Evolutionary conservation across 2,797 vertebrate species (phyloP).

Genomic region (Dendrocincla fuliginosa): DNA sequence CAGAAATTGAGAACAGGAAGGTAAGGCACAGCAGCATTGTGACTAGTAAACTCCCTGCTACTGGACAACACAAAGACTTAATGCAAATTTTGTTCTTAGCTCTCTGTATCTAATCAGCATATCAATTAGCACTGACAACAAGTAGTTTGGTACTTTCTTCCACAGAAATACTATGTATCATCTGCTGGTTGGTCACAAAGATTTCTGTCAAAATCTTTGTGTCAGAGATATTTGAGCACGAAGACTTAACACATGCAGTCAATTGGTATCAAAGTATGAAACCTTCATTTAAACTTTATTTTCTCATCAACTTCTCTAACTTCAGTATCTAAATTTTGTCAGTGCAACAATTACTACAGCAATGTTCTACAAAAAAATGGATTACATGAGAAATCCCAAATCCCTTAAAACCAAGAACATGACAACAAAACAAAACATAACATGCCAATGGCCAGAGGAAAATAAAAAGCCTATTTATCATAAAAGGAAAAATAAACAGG

Average conservation of each 20-base stretch:
- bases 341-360: not conserved
- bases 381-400: not conserved
- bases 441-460: not conserved
- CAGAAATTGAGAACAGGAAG: slow-evolving; percentile 78
- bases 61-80: not conserved
- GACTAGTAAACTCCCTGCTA: slow-evolving; percentile 34
- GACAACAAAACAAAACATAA: not conserved
- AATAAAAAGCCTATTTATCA: not conserved
- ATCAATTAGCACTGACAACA: not conserved
- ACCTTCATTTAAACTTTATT: not conserved
- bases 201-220: not conserved
- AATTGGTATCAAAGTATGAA: not conserved
- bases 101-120: not conserved
- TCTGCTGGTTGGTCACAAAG: not conserved
- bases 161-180: not conserved
- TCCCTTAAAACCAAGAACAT: not conserved
- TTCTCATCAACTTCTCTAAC: not conserved
- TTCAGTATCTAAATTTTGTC: not conserved
- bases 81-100: not conserved
- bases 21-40: slow-evolving; percentile 69
- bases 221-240: not conserved
- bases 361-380: not conserved
- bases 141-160: not conserved
- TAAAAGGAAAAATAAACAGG: not conserved
- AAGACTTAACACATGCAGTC: not conserved